Conservation (phyloP, 2,888 invertebrate species). For the Hipparchia semele region DNA sequence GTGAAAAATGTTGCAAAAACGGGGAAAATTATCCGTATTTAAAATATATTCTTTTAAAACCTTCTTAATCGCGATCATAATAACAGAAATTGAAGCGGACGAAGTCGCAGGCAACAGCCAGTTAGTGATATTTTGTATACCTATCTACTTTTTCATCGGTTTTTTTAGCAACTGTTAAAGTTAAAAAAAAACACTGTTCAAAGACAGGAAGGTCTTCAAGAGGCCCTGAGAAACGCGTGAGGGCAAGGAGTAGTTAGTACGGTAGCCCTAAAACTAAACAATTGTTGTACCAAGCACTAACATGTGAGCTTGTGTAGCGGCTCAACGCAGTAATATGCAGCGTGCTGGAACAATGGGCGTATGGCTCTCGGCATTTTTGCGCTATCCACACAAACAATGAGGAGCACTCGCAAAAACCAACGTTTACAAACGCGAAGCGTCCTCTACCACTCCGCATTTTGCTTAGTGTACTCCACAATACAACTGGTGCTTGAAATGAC, state of each 20-base stretch:
- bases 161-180: too few relatives aligned
- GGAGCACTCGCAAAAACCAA: conserved; percentile 33
- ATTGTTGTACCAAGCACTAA: neutral
- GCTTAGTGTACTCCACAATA: conserved; percentile 20
- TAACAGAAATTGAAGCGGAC: too few relatives aligned
- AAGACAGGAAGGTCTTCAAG: too few relatives aligned
- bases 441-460: conserved; percentile 23
- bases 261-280: neutral
- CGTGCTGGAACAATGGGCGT: conserved; percentile 31
- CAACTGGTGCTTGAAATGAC: conserved; percentile 9
- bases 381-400: conserved; percentile 31
- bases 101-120: too few relatives aligned
- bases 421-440: conserved; percentile 35
- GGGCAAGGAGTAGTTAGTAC: neutral
- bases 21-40: too few relatives aligned
- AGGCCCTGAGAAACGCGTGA: too few relatives aligned
- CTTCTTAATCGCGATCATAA: too few relatives aligned
- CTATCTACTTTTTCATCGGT: too few relatives aligned
- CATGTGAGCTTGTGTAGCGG: conserved; percentile 8
- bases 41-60: too few relatives aligned
- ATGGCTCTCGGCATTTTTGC: conserved; percentile 36
- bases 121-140: too few relatives aligned
- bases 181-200: too few relatives aligned
- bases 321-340: conserved; percentile 33
- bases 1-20: too few relatives aligned